Percentiles rank a stretch among this genome's conserved stretches.
These are phyloP conservation scores for Apodemus agrarius DNA, from an alignment of 2,797 vertebrate species.

Conservation along the genomic window DNA sequence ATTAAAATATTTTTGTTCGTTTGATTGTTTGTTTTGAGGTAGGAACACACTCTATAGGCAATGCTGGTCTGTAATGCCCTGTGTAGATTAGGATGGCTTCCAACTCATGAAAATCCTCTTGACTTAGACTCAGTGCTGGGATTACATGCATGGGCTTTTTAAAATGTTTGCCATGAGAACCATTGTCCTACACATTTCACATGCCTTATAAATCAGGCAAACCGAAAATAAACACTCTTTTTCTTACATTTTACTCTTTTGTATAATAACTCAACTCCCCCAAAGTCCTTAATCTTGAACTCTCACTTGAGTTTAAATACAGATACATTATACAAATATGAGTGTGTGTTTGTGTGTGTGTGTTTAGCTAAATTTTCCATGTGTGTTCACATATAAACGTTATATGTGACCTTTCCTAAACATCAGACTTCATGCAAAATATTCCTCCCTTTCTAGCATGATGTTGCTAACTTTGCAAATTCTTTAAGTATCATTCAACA, in stretches of 20 bases:
- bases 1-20: not conserved
- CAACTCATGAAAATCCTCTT: not conserved
- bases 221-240: not conserved
- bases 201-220: not conserved
- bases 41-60: not conserved
- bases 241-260: not conserved
- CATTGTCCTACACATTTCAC: not conserved
- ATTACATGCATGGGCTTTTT: not conserved
- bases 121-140: not conserved
- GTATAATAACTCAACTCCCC: not conserved
- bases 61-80: not conserved
- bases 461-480: not conserved
- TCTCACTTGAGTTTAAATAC: not conserved
- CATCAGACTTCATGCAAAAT: constrained; percentile 2
- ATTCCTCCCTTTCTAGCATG: not conserved
- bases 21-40: not conserved
- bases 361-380: not conserved
- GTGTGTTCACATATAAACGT: not conserved
- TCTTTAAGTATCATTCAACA: not conserved
- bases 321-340: not conserved
- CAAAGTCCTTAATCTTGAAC: not conserved
- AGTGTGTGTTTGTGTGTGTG: not conserved
- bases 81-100: not conserved
- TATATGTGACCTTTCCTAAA: constrained; percentile 8
- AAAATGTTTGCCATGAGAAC: not conserved